A percentile compares a stretch with the other conserved stretches of the same genome.
These are phyloP conservation scores for Sebastes baramenuke DNA, from an alignment of 2,797 vertebrate genomes.

Conservation along the genomic window DNA sequence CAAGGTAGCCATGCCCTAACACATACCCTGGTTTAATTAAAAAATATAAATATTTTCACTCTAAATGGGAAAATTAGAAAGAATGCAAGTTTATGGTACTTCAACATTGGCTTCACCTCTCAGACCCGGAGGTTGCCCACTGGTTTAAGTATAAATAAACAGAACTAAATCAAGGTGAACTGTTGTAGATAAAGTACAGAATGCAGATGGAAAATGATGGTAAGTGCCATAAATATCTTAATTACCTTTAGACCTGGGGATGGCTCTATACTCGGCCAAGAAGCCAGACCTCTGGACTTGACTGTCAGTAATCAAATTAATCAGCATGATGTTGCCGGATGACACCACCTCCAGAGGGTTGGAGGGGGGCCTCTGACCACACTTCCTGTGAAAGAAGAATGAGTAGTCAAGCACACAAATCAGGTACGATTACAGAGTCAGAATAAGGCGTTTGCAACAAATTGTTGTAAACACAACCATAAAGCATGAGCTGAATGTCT, in stretches of 20 bases:
- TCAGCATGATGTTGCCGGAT: conserved; percentile 82
- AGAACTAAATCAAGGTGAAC: neutral
- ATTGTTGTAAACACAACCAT: neutral
- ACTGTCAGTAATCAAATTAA: conserved; percentile 79
- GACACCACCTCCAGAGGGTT: conserved; percentile 80
- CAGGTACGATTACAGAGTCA: neutral
- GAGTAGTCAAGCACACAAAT: neutral
- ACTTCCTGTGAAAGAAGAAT: conserved; percentile 69
- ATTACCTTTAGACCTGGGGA: conserved; percentile 63
- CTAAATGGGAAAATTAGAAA: neutral
- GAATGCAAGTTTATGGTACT: neutral
- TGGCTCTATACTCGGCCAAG: conserved; percentile 56
- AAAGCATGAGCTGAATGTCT: neutral
- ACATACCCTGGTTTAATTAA: neutral
- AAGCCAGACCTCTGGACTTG: conserved; percentile 72
- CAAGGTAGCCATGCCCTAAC: too few species aligned
- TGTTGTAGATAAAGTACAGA: neutral
- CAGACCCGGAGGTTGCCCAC: neutral
- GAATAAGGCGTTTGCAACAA: neutral
- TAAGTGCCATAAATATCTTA: neutral
- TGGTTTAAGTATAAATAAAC: neutral
- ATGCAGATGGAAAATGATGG: neutral
- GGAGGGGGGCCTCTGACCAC: conserved; percentile 83
- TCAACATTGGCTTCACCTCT: neutral
- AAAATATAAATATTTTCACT: neutral